Conservation (phyloP, 2,113 vertebrate genomes). For the Megaceryle maxima region DNA sequence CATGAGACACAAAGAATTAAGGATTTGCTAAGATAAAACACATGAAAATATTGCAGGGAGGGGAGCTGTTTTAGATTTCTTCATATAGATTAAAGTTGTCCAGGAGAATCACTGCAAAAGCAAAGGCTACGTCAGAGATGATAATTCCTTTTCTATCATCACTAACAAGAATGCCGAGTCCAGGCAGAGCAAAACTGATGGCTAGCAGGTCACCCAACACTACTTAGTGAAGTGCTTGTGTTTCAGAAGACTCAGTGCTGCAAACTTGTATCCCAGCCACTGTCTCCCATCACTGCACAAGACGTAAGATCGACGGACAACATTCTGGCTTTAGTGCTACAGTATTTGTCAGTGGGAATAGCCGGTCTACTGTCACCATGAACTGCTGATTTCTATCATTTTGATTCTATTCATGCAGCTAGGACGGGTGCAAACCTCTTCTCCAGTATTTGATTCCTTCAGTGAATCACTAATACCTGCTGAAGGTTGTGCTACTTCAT, state of each 20-base stretch:
- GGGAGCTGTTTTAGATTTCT: not conserved
- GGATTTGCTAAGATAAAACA: not conserved
- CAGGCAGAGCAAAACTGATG: not conserved
- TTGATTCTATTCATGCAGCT: not conserved
- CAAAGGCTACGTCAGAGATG: not conserved
- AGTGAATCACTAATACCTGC: not conserved
- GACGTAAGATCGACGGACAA: not conserved
- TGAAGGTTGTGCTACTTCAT: not conserved
- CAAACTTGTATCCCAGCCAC: not conserved
- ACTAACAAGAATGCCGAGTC: not conserved
- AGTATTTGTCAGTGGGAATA: not conserved
- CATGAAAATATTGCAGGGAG: not conserved
- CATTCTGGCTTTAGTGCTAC: not conserved
- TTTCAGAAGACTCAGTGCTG: not conserved
- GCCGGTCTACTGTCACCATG: not conserved
- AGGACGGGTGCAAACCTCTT: not conserved
- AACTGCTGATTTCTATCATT: not conserved
- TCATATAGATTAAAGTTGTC: not conserved
- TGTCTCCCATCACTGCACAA: rapidly evolving
- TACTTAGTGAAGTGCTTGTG: not conserved
- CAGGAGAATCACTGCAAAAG: not conserved
- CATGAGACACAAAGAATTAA: not conserved
- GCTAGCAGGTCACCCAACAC: not conserved
- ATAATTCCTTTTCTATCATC: not conserved
- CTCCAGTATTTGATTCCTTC: not conserved